Base-by-base conservation (phyloP, 2,888 invertebrate species). In the Reticulitermes lucifugus region DNA sequence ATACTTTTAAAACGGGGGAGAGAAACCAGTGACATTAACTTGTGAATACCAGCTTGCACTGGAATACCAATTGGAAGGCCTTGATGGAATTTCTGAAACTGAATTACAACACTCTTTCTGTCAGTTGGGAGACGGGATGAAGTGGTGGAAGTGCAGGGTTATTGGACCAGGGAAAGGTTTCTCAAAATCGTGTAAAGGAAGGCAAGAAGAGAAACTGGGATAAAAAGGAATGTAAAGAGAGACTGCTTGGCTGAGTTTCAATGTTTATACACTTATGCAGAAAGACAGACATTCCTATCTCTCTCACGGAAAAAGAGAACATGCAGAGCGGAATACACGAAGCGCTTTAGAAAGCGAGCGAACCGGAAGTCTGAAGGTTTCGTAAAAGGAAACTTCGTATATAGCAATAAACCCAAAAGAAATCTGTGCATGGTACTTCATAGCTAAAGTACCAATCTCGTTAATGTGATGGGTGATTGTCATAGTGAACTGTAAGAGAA, bases 41-140 rank as follows among this genome's bases (percentile, higher is more conserved):
- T 73, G 73, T 73, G 73, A 73, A 73, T 73, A 73, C 73, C 41
- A 29, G 18, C 73, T 73, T 73, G 41, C 73, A 73, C 41, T 41
- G 41, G 73, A 73, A 73, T 73, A 73, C 73, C 73, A 41, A 73
- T 73, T 73, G 73, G 73, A 73, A 35, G 73, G 41, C 73, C 41
- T 73, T 73, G 73, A 73, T 73, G 73, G 73, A 73, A 73, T 73
- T 73, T 73, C 73, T 41, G 73, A 73, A 73, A 73, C 73, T 73
- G 41, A 73, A 73, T 73, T 73, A 73, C 73, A 73, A 7, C 73
- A 41, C 73, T 41, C 73, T 73, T 73, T 12, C 73, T 73, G 41
- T 41, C 12, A 12, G 73, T 35, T 25, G 73, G 18, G 29, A 35
- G 35, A 25, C n/a, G 14, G 73, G 35, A 71, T 71, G 71, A 35